Conservation (phyloP, 1,140 invertebrate species). For the Calephelis nemesis region DNA sequence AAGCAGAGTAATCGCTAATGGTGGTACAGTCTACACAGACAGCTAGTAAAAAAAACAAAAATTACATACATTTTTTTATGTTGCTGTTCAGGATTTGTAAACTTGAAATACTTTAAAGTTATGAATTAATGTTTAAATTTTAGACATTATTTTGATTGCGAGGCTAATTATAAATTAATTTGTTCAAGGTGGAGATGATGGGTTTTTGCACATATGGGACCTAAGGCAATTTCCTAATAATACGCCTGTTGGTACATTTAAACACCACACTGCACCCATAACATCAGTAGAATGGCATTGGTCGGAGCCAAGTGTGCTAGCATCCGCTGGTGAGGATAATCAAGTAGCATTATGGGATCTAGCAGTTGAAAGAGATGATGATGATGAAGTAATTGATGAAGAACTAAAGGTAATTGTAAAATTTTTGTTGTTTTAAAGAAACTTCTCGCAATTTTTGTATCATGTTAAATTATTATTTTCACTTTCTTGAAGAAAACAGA, state of each 20-base stretch:
- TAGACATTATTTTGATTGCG: background rate
- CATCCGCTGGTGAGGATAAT: constrained; percentile 95
- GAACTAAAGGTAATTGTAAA: constrained; percentile 79
- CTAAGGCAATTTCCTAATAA: constrained; percentile 91
- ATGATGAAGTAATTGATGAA: constrained; percentile 80
- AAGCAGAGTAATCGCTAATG: too few species aligned
- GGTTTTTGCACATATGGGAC: constrained; percentile 96
- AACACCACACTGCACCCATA: constrained; percentile 95
- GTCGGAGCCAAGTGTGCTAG: constrained; percentile 93
- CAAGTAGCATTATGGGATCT: constrained; percentile 99
- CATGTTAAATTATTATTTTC: too few species aligned
- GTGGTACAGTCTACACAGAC: too few species aligned
- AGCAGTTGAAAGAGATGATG: constrained; percentile 91
- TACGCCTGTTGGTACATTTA: constrained; percentile 93
- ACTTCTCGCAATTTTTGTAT: background rate
- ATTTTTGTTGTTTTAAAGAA: background rate
- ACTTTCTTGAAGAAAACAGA: too few species aligned
- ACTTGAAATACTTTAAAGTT: too few species aligned
- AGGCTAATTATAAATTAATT: constrained; percentile 3
- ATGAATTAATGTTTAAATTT: too few species aligned
- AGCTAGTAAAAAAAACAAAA: too few species aligned
- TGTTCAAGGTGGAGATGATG: constrained; percentile 94
- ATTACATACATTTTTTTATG: too few species aligned
- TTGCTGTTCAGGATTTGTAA: too few species aligned
- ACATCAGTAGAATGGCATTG: constrained; percentile 99